Base-by-base conservation (phyloP, 2,888 invertebrate species). In the Argynnis bischoffii region DNA sequence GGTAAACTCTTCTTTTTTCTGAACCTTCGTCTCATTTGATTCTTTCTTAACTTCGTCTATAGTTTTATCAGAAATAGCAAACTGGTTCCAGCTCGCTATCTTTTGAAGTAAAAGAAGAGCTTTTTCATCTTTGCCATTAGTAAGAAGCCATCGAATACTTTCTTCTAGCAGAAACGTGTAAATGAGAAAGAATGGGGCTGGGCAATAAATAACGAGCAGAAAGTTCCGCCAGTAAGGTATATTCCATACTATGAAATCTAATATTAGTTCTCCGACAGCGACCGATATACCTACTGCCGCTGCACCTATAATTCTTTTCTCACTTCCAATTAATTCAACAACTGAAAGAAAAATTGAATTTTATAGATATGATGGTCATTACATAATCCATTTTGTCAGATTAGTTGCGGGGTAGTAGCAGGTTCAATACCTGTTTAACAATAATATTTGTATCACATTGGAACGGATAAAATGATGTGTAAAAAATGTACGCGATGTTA, bases 131-230 rank as follows among this genome's bases (percentile, higher is more conserved):
- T 63, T 74, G 2, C 91, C 94, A 75, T 94, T 94, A 63, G 94
- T 94, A 41, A 95, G 83, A n/a, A 96, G 90, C 96, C 96, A 96
- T 67, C 96, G 89, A 18, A 95, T 91, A 56, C 95, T 95, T 81
- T 95, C 95, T 21, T 95, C 94, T 35, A 94, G 83, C 5, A 94
- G 61, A 89, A 94, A 94, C 70, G 91, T 93, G 79, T 95, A 95
- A 14, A 93, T 77, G 54, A 96, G 78, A 68, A 95, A 93, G 0
- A 95, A 77, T 2, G 95, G 79, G 1, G 94, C 93, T 0, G 96
- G 96, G 0, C 93, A 86, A 79, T 95, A 96, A 57, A 95, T 80
- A 41, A 94, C 86, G 55, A 94, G 83, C 11, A 95, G 93, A 56
- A 94, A 87, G 61, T 90, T 89, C 75, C 94, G 90, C 96, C 96